Conservation (phyloP, 2,888 invertebrate genomes). For the Acronicta psi region DNA sequence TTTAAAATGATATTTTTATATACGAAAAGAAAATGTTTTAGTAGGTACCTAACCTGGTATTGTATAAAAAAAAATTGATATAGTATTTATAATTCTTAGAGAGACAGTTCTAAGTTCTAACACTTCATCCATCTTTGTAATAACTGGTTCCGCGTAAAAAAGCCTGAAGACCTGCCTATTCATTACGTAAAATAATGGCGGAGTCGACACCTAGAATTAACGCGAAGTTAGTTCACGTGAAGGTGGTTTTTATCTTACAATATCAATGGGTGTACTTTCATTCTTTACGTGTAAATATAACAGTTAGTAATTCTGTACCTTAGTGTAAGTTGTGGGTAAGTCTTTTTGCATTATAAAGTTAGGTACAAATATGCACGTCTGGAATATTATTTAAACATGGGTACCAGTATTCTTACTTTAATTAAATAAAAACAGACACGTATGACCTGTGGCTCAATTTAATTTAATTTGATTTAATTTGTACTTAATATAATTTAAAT, state of each 20-base stretch:
- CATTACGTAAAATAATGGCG: conserved; percentile 37
- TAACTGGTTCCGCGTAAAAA: conserved; percentile 46
- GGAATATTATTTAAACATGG: too few species aligned
- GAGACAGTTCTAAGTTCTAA: too few species aligned
- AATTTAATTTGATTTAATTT: too few species aligned
- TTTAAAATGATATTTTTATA: too few species aligned
- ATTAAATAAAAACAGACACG: too few species aligned
- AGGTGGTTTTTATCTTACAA: conserved; percentile 31
- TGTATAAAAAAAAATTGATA: too few species aligned
- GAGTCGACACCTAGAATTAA: conserved; percentile 33
- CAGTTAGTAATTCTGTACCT: conserved; percentile 17
- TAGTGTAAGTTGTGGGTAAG: conserved; percentile 17
- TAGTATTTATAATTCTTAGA: too few species aligned
- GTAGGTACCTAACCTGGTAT: too few species aligned
- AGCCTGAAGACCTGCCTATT: conserved; percentile 24
- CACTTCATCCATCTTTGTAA: conserved; percentile 36
- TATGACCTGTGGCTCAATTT: too few species aligned
- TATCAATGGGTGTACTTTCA: conserved; percentile 51
- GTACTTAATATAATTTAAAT: too few species aligned
- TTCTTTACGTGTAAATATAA: conserved; percentile 38
- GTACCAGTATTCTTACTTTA: too few species aligned
- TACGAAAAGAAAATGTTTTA: too few species aligned
- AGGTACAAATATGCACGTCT: not conserved
- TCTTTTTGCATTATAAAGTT: conserved; percentile 14
- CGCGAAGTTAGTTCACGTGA: conserved; percentile 33